Base-by-base conservation (phyloP, 2,113 vertebrate genomes). In the Ceuthmochares aereus region DNA sequence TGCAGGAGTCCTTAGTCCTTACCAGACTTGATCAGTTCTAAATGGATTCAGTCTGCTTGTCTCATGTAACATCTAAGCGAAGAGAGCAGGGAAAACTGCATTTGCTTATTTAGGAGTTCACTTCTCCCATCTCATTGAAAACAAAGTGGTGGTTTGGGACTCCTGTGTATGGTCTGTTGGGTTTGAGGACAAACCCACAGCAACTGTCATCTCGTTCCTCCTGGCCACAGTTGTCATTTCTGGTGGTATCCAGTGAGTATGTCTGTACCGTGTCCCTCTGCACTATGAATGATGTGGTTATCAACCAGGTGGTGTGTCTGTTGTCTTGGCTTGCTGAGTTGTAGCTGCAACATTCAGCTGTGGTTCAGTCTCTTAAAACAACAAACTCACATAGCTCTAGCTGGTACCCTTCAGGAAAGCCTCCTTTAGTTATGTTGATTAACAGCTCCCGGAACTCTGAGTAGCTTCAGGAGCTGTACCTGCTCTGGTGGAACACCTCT, bases 241-340 rank as follows among this genome's bases (percentile, higher is more conserved):
- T 70, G 69, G 34, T 47, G 43, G 40, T 51, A 55, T 22, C 52
- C 60, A 15, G 22, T 42, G 37, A n/a, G 21, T 23, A 25, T 21
- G 52, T 30, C 72, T 47, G 22, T 34, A 12, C 66, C 12, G 19
- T 15, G 40, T 68, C 59, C 47, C 40, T 51, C 55, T 49, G n/a
- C 1, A 2, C 42, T 18, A 6, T 4, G 20, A 27, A 11, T 4
- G 2, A 37, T 22, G 26, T 37, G 30, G 7, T 42, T 37, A 42
- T 29, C 40, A 67, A 5, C 13, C 7, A 29, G 29, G 17, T 11
- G 58, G 18, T 54, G 11, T 0, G 2, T 42, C 22, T 34, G 27
- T 51, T 67, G 40, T 55, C 45, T 87, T 1, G 2, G 21, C 34
- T 62, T 51, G 40, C 77, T 73, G 77, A 45, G 23, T 30, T 83